Percentiles rank a stretch among this genome's conserved stretches.
These are phyloP conservation scores for Lutjanus argentimaculatus DNA, from an alignment of 2,797 vertebrate genomes.

Conservation along the genomic window DNA sequence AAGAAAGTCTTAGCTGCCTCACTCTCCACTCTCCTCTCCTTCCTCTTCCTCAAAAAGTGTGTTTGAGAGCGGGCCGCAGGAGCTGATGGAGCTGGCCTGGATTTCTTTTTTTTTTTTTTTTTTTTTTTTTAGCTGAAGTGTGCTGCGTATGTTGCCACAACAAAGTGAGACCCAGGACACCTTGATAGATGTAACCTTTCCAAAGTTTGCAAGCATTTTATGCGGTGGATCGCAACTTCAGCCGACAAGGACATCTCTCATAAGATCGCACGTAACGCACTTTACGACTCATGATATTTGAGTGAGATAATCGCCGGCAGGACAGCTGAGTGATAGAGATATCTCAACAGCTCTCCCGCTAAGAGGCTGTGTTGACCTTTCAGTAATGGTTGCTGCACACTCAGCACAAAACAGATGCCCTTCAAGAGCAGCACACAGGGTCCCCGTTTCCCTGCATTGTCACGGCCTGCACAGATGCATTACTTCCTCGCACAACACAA, in stretches of 20 bases:
- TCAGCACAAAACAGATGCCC: slow-evolving; percentile 71
- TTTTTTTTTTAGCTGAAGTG: neutral
- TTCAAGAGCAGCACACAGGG: slow-evolving; percentile 42
- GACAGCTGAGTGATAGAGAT: slow-evolving; percentile 61
- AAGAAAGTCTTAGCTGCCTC: slow-evolving; percentile 1
- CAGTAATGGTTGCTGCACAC: slow-evolving; percentile 53
- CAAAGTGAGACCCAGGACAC: slow-evolving; percentile 8
- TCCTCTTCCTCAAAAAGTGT: slow-evolving; percentile 12
- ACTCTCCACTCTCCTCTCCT: neutral
- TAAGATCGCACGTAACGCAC: slow-evolving; percentile 19
- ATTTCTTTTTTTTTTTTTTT: slow-evolving; percentile 6
- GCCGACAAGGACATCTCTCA: slow-evolving; percentile 25
- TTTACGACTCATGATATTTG: slow-evolving; percentile 47
- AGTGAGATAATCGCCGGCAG: slow-evolving; percentile 49
- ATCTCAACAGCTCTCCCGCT: slow-evolving; percentile 42
- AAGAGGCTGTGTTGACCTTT: slow-evolving; percentile 63
- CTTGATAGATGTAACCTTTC: slow-evolving; percentile 24
- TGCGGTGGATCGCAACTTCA: slow-evolving; percentile 18
- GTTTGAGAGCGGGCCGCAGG: neutral
- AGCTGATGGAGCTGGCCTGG: slow-evolving; percentile 30
- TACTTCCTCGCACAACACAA: slow-evolving; percentile 32
- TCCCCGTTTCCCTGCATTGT: slow-evolving; percentile 37
- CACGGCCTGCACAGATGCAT: slow-evolving; percentile 37
- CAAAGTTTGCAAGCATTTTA: slow-evolving; percentile 32
- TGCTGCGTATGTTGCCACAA: neutral